phyloP scores from a whole-genome alignment of 2,797 vertebrate genomes.

The Galaxias olidus region DNA sequence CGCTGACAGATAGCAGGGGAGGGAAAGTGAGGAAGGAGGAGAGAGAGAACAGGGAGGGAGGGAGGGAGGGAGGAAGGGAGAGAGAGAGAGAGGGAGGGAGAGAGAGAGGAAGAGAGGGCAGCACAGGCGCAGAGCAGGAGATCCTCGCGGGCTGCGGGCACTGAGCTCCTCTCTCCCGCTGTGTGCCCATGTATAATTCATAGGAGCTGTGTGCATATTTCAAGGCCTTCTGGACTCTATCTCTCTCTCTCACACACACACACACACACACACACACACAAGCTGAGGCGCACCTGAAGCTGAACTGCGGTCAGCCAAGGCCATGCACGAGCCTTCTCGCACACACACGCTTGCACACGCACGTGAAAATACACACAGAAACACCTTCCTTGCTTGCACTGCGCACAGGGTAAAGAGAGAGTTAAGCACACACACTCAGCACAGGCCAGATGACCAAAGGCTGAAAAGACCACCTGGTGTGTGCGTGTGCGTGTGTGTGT shows the following conservation, averaged over 20 bases:
- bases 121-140: constrained; percentile 56
- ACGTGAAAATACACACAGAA: constrained; percentile 1
- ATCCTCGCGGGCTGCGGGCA: constrained; percentile 58
- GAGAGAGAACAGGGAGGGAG: constrained; percentile 31
- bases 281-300: constrained; percentile 12
- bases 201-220: constrained; percentile 72
- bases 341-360: background rate
- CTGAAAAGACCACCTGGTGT: constrained; percentile 6
- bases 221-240: constrained; percentile 69
- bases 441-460: background rate
- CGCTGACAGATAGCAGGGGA: background rate
- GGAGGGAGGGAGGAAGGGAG: constrained; percentile 33
- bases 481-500: constrained; percentile 26
- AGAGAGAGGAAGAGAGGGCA: constrained; percentile 29
- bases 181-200: constrained; percentile 72
- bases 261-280: constrained; percentile 22
- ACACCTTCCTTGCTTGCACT: background rate
- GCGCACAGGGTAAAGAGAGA: background rate
- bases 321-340: constrained; percentile 14
- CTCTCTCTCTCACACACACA: too few species aligned
- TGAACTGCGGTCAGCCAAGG: constrained; percentile 15
- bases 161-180: constrained; percentile 68
- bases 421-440: background rate
- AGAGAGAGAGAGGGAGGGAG: background rate
- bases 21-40: too few species aligned